Evolutionary conservation across 2,888 invertebrate genomes (phyloP).

Genomic region (Sceliomorpha sp.): DNA sequence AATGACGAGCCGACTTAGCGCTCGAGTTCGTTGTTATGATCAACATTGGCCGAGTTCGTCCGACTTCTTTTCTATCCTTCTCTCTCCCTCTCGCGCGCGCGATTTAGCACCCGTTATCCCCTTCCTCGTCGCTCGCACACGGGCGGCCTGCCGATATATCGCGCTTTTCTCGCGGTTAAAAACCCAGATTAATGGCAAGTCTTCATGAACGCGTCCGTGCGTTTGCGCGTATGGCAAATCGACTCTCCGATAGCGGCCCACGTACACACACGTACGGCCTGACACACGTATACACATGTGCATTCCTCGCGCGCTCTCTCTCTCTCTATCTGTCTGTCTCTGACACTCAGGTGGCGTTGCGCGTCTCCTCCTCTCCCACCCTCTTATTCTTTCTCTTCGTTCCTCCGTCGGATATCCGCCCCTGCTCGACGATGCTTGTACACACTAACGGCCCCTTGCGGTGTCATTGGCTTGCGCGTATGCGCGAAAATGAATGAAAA

Average conservation of each 20-base stretch:
- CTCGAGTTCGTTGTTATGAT: too few relatives aligned
- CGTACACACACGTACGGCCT: constrained; percentile 22
- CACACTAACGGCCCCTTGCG: constrained; percentile 3
- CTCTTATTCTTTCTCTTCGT: too few relatives aligned
- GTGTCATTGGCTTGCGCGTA: constrained; percentile 46
- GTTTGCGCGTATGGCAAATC: constrained; percentile 61
- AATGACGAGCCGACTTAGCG: too few relatives aligned
- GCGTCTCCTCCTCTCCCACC: not conserved
- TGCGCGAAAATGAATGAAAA: constrained; percentile 7
- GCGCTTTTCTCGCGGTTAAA: constrained; percentile 42
- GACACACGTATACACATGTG: constrained; percentile 31
- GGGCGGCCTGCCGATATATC: too few relatives aligned
- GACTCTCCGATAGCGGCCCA: constrained; percentile 4
- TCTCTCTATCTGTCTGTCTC: constrained; percentile 6
- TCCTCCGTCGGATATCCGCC: constrained; percentile 43
- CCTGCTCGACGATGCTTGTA: constrained; percentile 3
- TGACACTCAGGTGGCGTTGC: too few relatives aligned
- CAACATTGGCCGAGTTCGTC: too few relatives aligned
- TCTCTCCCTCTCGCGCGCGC: too few relatives aligned
- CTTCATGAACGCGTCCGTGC: constrained; percentile 64
- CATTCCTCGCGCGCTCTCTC: constrained; percentile 24
- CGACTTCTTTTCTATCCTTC: too few relatives aligned
- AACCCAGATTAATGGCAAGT: constrained; percentile 66
- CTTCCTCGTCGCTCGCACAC: too few relatives aligned
- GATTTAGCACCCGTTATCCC: too few relatives aligned